A percentile compares a stretch with the other conserved stretches of the same genome.
These are phyloP conservation scores for Globodera rostochiensis DNA, from an alignment of 1,140 invertebrate species.

Conservation along the genomic window DNA sequence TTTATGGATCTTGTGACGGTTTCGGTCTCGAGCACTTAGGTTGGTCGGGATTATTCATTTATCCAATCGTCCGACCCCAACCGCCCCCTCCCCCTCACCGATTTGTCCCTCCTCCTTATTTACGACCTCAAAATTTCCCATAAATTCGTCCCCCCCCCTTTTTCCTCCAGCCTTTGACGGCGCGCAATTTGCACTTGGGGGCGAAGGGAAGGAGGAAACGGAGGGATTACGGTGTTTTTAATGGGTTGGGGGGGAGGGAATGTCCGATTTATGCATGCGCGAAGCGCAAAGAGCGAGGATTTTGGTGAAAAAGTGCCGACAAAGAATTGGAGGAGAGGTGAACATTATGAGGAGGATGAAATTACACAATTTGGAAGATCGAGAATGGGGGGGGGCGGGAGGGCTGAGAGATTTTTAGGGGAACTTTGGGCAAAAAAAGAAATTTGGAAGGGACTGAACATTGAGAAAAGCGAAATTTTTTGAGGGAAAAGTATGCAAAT, in stretches of 20 bases:
- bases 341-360: background rate
- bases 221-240: conserved; percentile 9
- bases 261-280: conserved; percentile 9
- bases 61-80: background rate
- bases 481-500: no score
- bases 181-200: conserved; percentile 6
- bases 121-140: conserved; percentile 14
- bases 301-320: background rate
- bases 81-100: background rate
- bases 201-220: background rate
- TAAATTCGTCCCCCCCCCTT: background rate
- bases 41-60: background rate
- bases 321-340: background rate
- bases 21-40: background rate
- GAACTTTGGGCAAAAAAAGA: background rate
- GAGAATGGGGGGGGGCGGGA: no score
- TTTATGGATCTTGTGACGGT: background rate
- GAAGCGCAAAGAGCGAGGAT: background rate
- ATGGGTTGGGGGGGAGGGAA: background rate
- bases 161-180: conserved; percentile 13
- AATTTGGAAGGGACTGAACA: background rate
- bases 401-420: no score
- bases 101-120: background rate
- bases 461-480: background rate
- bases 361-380: background rate